phyloP scores from a whole-genome alignment of 2,888 invertebrate species.

The Lasioglossum oenotherae region DNA sequence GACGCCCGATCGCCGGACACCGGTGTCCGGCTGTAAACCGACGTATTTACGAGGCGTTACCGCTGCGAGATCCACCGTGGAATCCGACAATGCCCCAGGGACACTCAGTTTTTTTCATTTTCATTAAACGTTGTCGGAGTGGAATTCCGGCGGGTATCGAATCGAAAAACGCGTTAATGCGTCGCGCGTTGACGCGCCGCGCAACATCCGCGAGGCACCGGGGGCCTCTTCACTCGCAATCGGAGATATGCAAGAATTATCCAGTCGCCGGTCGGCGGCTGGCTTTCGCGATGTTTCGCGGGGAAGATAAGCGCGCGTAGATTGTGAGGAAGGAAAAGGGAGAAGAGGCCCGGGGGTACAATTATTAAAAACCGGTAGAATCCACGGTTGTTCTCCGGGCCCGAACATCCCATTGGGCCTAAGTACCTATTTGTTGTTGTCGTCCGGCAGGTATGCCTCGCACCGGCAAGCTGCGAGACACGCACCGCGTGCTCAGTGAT shows the following conservation, averaged over 20 bases:
- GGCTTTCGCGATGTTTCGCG: conserved; percentile 59
- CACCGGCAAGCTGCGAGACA: conserved; percentile 43
- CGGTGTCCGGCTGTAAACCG: conserved; percentile 33
- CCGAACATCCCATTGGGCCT: conserved; percentile 67
- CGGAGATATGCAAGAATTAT: conserved; percentile 68
- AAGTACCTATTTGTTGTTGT: conserved; percentile 75
- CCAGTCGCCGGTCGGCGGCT: conserved; percentile 45
- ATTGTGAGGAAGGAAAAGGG: conserved; percentile 16
- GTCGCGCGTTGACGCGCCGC: conserved; percentile 34
- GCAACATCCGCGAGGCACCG: conserved; percentile 37
- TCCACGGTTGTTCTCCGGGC: conserved; percentile 65
- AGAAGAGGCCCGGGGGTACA: conserved; percentile 46
- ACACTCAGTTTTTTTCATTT: conserved; percentile 15
- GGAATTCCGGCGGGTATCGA: conserved; percentile 55
- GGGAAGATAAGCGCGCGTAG: conserved; percentile 59
- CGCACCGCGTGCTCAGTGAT: conserved; percentile 65
- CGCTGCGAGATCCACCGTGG: conserved; percentile 39
- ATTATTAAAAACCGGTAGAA: conserved; percentile 75
- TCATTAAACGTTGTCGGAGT: conserved; percentile 37
- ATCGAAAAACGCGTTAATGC: conserved; percentile 57
- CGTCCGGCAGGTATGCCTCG: conserved; percentile 58
- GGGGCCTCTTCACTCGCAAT: conserved; percentile 32
- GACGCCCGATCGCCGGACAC: conserved; percentile 28
- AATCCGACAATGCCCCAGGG: conserved; percentile 50
- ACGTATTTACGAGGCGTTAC: conserved; percentile 46